These are phyloP conservation scores for Chymomyza amoena DNA, from an alignment of 2,888 invertebrate species.

Conservation along the genomic window DNA sequence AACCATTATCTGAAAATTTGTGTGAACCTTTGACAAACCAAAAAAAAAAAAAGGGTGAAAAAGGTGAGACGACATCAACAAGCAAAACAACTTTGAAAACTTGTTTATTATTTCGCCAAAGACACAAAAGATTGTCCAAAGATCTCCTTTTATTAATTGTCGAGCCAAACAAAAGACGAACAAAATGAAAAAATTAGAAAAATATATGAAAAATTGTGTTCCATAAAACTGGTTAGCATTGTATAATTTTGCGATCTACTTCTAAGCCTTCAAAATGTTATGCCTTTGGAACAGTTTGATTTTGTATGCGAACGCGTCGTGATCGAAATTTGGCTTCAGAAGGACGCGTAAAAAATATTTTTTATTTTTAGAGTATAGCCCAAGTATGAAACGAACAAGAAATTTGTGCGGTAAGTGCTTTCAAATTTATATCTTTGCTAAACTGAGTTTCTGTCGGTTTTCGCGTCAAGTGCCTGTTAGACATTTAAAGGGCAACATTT, in stretches of 20 bases:
- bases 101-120: constrained; percentile 15
- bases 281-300: constrained; percentile 49
- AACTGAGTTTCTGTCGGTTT: not conserved
- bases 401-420: not conserved
- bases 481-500: constrained; percentile 57
- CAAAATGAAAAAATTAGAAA: constrained; percentile 10
- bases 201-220: constrained; percentile 30
- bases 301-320: constrained; percentile 61
- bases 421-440: not conserved
- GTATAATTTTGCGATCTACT: not conserved
- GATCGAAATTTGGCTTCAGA: constrained; percentile 38
- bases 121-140: constrained; percentile 14
- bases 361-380: not conserved
- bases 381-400: not conserved
- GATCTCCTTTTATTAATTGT: constrained; percentile 62
- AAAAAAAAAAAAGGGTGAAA: constrained; percentile 59
- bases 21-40: constrained; percentile 46
- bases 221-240: constrained; percentile 42
- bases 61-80: constrained; percentile 59
- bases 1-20: constrained; percentile 47
- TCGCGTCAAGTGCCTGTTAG: constrained; percentile 25
- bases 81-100: constrained; percentile 8
- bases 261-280: constrained; percentile 27
- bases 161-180: constrained; percentile 50
- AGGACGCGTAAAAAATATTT: not conserved